These are phyloP conservation scores for Gymnoscopelus microlampas DNA, from an alignment of 2,797 vertebrate species.

Conservation along the genomic window DNA sequence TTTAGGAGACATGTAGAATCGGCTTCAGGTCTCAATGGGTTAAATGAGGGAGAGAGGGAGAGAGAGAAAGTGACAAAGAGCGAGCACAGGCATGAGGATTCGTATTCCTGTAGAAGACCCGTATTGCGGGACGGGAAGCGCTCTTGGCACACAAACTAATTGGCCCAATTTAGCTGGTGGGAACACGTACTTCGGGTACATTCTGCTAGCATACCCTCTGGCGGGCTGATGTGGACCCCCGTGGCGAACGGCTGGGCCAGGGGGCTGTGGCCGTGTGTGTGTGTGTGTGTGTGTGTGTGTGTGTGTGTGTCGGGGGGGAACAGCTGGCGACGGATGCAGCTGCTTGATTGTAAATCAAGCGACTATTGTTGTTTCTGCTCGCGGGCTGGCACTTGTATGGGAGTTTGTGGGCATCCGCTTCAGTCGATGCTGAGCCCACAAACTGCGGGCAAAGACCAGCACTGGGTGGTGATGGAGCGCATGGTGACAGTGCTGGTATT, in stretches of 20 bases:
- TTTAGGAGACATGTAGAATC: too few relatives aligned
- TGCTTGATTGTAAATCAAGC: slow-evolving; percentile 83
- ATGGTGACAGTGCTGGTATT: too few relatives aligned
- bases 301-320: slow-evolving; percentile 28
- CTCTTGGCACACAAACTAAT: slow-evolving; percentile 64
- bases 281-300: slow-evolving; percentile 31
- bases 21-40: too few relatives aligned
- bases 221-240: slow-evolving; percentile 68
- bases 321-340: slow-evolving; percentile 81
- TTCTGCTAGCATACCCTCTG: slow-evolving; percentile 63
- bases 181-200: slow-evolving; percentile 49
- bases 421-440: too few relatives aligned
- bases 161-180: slow-evolving; percentile 67
- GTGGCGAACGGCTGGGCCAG: slow-evolving; percentile 61
- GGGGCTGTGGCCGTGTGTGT: slow-evolving; percentile 42
- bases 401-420: too few relatives aligned
- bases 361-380: slow-evolving; percentile 62
- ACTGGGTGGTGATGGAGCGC: too few relatives aligned
- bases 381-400: slow-evolving; percentile 41
- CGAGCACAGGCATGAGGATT: slow-evolving; percentile 5
- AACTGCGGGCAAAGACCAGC: too few relatives aligned
- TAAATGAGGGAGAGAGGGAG: neutral
- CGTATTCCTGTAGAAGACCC: slow-evolving; percentile 34
- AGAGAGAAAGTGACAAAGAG: neutral
- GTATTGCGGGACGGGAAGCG: slow-evolving; percentile 18